Percentiles rank a stretch among this genome's conserved stretches.
Conservation (phyloP, 2,797 vertebrate genomes). For the Malurus leucopterus region DNA sequence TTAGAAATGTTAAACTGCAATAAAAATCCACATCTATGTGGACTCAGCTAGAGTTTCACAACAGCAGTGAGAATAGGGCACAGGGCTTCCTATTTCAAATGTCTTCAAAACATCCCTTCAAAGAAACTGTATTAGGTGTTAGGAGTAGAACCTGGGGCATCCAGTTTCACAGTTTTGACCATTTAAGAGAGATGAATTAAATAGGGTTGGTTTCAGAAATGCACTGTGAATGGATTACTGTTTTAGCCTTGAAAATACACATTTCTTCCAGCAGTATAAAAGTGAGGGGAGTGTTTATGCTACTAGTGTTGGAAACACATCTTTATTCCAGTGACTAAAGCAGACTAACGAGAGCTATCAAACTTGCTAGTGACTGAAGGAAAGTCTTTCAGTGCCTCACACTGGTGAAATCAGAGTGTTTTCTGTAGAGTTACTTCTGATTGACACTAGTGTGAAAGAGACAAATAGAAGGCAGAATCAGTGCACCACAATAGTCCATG, state of each 20-base stretch:
- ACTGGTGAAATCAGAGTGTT: background rate
- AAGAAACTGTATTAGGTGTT: slow-evolving; percentile 54
- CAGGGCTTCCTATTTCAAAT: slow-evolving; percentile 49
- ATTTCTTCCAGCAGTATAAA: slow-evolving; percentile 21
- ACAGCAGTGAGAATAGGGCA: slow-evolving; percentile 24
- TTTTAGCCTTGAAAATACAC: slow-evolving; percentile 32
- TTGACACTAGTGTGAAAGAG: background rate
- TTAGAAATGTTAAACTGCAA: slow-evolving; percentile 26
- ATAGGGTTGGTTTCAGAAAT: slow-evolving; percentile 1
- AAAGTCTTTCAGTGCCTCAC: background rate
- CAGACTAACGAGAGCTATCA: slow-evolving; percentile 22
- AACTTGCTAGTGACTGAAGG: slow-evolving; percentile 7
- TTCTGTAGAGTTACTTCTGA: background rate
- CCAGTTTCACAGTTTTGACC: slow-evolving; percentile 47
- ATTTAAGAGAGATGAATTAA: slow-evolving; percentile 33
- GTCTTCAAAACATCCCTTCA: slow-evolving; percentile 53
- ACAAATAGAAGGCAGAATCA: background rate
- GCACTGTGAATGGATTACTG: slow-evolving; percentile 34
- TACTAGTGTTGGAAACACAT: slow-evolving; percentile 30
- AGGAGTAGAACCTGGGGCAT: slow-evolving; percentile 35
- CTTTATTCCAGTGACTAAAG: slow-evolving; percentile 6
- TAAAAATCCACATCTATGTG: slow-evolving; percentile 35
- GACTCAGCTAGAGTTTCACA: slow-evolving; percentile 31
- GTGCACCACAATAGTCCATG: background rate
- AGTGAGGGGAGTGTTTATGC: background rate